Conservation (phyloP, 1,140 invertebrate species). For the Tetranychus cinnabarinus region DNA sequence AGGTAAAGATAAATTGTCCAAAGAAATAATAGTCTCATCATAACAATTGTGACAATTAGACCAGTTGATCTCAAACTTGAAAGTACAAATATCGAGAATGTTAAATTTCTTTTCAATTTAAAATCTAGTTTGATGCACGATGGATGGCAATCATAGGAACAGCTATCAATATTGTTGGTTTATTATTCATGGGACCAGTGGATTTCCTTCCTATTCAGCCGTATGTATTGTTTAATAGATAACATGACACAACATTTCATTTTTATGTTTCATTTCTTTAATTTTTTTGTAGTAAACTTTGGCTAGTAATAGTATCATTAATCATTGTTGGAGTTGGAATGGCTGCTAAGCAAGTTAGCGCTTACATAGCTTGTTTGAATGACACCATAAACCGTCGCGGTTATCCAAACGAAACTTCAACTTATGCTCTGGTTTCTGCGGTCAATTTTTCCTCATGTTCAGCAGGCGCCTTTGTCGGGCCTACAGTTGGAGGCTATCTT, state of each 20-base stretch:
- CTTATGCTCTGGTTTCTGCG: conserved; percentile 55
- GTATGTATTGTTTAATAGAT: conserved; percentile 5
- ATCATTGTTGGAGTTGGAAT: conserved; percentile 51
- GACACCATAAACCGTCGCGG: conserved; percentile 41
- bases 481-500: conserved; percentile 10
- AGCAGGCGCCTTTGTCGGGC: conserved; percentile 22
- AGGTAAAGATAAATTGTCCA: not conserved
- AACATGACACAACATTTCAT: no score
- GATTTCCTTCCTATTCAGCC: conserved; percentile 11
- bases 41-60: conserved; percentile 10
- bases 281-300: conserved; percentile 20
- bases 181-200: conserved; percentile 13
- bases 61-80: no score
- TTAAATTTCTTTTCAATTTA: not conserved
- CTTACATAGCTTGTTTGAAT: conserved; percentile 49
- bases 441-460: conserved; percentile 65
- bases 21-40: not conserved
- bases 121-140: conserved; percentile 5
- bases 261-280: not conserved
- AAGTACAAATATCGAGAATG: not conserved
- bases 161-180: conserved; percentile 4
- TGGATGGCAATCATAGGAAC: conserved; percentile 7
- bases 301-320: conserved; percentile 38
- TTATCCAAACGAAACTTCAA: conserved; percentile 51
- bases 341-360: conserved; percentile 50